Base-by-base conservation (phyloP, 2,888 invertebrate genomes). In the Limnephilus marmoratus region DNA sequence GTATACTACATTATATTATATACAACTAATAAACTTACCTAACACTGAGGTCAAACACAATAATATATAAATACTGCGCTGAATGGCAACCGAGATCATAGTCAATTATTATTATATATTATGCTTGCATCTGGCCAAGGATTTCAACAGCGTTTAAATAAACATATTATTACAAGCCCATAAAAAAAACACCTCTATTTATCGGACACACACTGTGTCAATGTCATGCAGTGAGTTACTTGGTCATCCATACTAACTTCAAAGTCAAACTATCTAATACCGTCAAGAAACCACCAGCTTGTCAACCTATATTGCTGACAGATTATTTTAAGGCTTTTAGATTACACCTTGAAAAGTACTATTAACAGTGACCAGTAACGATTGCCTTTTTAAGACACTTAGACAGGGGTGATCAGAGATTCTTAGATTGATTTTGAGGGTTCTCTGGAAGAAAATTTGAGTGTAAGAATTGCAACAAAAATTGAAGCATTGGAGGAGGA, bases 81-180 rank as follows among this genome's bases (percentile, higher is more conserved):
- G 68, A 5, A 68, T 68, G 68, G 68, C 68, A 68, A 68, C 68
- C 2, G n/a, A 68, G 68, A n/a, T n/a, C 68, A 68, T 68, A 24
- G 68, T 68, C 68, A 68, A 68, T n/a, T 68, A 68, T 68, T 68
- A 68, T 53, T 53, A 53, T 53, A 13, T 15, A 18, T 24, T n/a
- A 68, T 68, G 68, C 68, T 68, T 68, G n/a, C 68, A n/a, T 83
- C 37, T 1, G 9, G 24, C 83, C 83, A 83, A 83, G 83, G 83
- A 83, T 83, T 83, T 83, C 83, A 34, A 83, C 41, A 68, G 83
- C 37, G 31, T 83, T 83, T 37, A 37, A 83, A 83, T 83, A 34
- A 37, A 41, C 37, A 41, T 18, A 68, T 68, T 68, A 68, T 31
- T 83, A 37, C 15, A 13, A 9, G 34, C 34, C 37, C 13, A 37